phyloP scores from a whole-genome alignment of 2,113 vertebrate genomes.

The Benitochromis conjunctus region DNA sequence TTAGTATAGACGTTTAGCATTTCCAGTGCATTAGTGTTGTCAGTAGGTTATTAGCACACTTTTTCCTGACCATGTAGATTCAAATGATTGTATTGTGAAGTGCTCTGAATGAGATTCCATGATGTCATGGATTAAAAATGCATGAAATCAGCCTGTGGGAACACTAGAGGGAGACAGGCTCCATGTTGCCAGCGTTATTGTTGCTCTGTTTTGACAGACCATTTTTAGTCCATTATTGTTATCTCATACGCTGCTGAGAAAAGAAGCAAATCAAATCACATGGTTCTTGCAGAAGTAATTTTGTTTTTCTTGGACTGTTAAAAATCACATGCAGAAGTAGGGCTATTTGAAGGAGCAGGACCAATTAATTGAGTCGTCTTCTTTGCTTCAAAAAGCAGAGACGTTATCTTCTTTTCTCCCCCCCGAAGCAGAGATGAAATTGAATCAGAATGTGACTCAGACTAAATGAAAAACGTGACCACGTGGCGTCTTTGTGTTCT shows the following conservation, averaged over 20 bases:
- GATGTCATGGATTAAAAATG: not conserved
- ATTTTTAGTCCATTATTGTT: not conserved
- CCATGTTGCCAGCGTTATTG: not conserved
- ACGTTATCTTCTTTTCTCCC: not conserved
- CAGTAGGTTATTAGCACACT: not conserved
- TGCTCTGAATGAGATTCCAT: not conserved
- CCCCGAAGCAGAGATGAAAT: not conserved
- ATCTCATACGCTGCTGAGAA: not conserved
- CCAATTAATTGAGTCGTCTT: not conserved
- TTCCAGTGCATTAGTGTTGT: not conserved
- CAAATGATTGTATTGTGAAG: not conserved
- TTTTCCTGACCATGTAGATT: not conserved
- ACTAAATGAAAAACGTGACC: conserved; percentile 18
- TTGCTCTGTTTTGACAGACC: not conserved
- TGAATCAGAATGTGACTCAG: conserved; percentile 14
- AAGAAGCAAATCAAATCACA: not conserved
- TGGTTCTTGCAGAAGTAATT: not conserved
- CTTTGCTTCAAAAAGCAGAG: not conserved
- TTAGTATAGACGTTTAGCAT: not conserved
- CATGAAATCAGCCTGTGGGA: not conserved
- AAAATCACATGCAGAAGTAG: not conserved
- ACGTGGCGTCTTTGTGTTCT: conserved; percentile 1
- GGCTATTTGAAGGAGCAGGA: not conserved
- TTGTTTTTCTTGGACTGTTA: not conserved
- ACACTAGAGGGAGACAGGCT: conserved; percentile 59